Evolutionary conservation across 2,888 invertebrate species (phyloP).

Genomic region (Eurois occulta): DNA sequence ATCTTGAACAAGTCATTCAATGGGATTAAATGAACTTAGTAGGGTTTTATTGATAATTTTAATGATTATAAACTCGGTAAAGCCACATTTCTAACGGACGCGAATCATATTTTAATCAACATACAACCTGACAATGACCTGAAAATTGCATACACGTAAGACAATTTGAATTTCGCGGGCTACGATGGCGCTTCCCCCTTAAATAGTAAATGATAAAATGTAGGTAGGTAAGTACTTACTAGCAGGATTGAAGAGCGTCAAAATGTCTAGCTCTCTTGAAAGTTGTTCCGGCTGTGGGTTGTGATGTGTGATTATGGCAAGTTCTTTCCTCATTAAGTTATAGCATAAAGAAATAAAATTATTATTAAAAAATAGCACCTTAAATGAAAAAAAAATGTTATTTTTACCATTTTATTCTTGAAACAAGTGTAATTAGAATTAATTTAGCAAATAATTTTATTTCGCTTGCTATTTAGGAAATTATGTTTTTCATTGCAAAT

Average conservation of each 20-base stretch:
- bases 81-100: neutral
- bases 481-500: neutral
- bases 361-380: neutral
- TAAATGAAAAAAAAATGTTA: neutral
- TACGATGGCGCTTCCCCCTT: neutral
- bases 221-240: conserved; percentile 3
- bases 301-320: neutral
- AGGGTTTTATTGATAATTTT: neutral
- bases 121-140: no score
- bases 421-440: neutral
- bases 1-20: neutral
- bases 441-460: neutral
- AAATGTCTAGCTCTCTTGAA: neutral
- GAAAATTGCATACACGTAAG: no score
- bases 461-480: neutral
- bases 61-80: no score
- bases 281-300: neutral
- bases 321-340: neutral
- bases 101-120: no score
- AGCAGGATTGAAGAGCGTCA: neutral
- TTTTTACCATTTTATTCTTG: neutral
- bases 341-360: conserved; percentile 14
- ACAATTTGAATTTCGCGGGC: neutral
- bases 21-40: neutral
- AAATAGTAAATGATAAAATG: neutral